Conservation (phyloP, 2,113 vertebrate genomes). For the Chloebia gouldiae region DNA sequence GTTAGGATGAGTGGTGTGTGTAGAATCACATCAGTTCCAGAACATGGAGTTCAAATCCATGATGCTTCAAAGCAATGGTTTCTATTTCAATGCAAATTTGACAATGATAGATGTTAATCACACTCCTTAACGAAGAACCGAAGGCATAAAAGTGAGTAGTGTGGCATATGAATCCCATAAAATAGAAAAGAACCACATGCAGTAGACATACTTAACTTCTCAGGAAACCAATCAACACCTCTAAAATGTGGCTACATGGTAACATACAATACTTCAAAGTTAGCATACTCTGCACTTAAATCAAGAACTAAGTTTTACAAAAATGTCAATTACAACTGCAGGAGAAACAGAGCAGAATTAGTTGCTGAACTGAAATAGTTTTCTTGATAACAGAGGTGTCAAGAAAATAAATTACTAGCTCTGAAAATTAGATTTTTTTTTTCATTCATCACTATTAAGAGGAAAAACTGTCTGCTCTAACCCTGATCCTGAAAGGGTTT, state of each 20-base stretch:
- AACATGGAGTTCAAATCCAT: constrained; percentile 20
- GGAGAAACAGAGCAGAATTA: background rate
- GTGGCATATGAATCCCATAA: constrained; percentile 38
- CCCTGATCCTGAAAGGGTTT: background rate
- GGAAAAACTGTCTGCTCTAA: background rate
- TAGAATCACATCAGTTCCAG: constrained; percentile 60
- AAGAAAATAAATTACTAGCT: background rate
- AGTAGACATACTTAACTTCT: background rate
- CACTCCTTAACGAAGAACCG: constrained; percentile 26
- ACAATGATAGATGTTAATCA: constrained; percentile 59
- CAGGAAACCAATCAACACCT: constrained; percentile 8
- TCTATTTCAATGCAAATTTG: constrained; percentile 66
- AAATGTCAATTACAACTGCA: background rate
- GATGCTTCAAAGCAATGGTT: constrained; percentile 56
- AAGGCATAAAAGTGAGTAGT: constrained; percentile 39
- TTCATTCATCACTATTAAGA: background rate
- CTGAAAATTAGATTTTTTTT: background rate
- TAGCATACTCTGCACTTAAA: background rate
- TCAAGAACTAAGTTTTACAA: background rate
- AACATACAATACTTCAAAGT: background rate
- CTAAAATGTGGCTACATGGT: background rate
- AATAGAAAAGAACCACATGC: constrained; percentile 36
- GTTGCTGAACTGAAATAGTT: background rate
- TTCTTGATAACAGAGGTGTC: background rate
- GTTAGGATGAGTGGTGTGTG: constrained; percentile 43